Percentiles rank a stretch among this genome's conserved stretches.
phyloP scores from a whole-genome alignment of 2,888 invertebrate genomes.

The Mythimna vitellina region DNA sequence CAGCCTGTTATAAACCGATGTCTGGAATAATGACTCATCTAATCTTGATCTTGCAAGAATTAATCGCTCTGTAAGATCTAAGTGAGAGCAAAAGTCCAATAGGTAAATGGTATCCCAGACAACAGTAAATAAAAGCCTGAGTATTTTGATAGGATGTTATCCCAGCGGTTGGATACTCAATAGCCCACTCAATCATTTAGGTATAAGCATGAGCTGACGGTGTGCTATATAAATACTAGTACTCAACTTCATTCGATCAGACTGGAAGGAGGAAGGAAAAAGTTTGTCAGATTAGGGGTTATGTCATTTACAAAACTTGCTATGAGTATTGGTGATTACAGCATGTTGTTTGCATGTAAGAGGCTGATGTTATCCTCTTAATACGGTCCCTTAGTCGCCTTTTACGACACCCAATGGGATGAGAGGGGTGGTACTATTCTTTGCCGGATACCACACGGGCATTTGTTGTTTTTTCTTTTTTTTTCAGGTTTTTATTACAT shows the following conservation, averaged over 20 bases:
- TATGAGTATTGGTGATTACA: background rate
- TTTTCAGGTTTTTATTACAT: background rate
- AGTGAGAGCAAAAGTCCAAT: conserved; percentile 4
- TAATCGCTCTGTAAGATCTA: conserved; percentile 5
- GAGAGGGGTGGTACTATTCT: conserved; percentile 36
- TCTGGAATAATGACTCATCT: conserved; percentile 18
- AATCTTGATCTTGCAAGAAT: background rate
- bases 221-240: background rate
- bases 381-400: conserved; percentile 43
- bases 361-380: conserved; percentile 13
- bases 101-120: conserved; percentile 26
- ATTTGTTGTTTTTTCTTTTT: background rate
- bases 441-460: conserved; percentile 42
- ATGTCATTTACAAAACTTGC: too few relatives aligned
- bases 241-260: background rate
- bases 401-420: conserved; percentile 42
- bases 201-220: background rate
- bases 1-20: conserved; percentile 1
- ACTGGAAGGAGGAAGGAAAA: too few relatives aligned
- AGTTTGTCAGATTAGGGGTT: background rate
- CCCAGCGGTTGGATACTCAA: background rate
- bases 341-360: background rate
- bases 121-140: conserved; percentile 14
- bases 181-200: background rate
- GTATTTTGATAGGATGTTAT: background rate